A percentile compares a stretch with the other conserved stretches of the same genome.
phyloP scores from a whole-genome alignment of 2,888 invertebrate species.

The Phragmatobia fuliginosa region DNA sequence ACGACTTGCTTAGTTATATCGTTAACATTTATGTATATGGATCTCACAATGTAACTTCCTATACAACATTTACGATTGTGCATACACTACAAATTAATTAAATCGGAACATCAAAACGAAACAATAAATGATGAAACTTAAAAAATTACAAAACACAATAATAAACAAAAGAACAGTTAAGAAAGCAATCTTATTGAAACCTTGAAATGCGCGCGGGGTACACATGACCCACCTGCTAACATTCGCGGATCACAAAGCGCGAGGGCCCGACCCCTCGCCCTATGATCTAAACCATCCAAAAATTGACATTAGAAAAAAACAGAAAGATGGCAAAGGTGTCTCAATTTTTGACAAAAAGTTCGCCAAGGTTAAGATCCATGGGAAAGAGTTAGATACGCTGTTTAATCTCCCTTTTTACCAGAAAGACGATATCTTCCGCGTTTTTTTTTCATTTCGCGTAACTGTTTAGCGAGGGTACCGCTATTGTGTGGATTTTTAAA shows the following conservation, averaged over 20 bases:
- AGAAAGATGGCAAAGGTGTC: constrained; percentile 86
- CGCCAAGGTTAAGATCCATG: constrained; percentile 85
- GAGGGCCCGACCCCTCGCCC: constrained; percentile 77
- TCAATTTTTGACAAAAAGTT: constrained; percentile 79
- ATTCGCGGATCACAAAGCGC: constrained; percentile 68
- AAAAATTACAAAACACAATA: neutral
- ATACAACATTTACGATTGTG: neutral
- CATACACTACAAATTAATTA: neutral
- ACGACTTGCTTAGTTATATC: too few species aligned
- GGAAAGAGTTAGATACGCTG: constrained; percentile 84
- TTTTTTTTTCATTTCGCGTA: constrained; percentile 68
- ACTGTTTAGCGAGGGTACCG: constrained; percentile 80
- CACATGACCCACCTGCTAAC: constrained; percentile 82
- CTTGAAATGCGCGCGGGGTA: constrained; percentile 52
- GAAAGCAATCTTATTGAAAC: constrained; percentile 46
- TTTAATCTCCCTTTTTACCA: constrained; percentile 69
- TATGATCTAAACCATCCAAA: constrained; percentile 65
- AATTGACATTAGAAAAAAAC: constrained; percentile 73
- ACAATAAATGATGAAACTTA: neutral
- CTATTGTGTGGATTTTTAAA: constrained; percentile 61
- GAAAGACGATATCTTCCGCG: constrained; percentile 74
- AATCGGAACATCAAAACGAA: neutral
- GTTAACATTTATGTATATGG: too few species aligned
- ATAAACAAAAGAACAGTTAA: constrained; percentile 27
- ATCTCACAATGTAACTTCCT: neutral